These are phyloP conservation scores for Cavia aperea DNA, from an alignment of 2,113 vertebrate genomes.

Conservation along the genomic window DNA sequence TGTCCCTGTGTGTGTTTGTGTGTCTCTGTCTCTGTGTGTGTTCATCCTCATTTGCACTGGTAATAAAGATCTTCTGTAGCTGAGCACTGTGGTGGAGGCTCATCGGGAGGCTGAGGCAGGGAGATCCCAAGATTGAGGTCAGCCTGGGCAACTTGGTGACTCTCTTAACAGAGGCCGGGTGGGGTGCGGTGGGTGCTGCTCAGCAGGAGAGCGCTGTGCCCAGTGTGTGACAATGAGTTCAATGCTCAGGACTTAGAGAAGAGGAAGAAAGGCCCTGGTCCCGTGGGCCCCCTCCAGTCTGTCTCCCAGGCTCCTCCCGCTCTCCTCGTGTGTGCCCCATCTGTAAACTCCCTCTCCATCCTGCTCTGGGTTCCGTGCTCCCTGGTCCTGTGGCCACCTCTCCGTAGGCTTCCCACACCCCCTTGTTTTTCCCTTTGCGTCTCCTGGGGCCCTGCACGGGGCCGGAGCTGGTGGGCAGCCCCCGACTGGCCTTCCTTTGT, in stretches of 20 bases:
- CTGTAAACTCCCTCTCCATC: not conserved
- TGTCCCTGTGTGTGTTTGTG: not conserved
- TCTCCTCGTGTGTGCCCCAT: not conserved
- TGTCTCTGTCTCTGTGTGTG: not conserved
- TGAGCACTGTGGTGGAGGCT: not conserved
- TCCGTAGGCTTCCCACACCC: not conserved
- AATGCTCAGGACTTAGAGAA: not conserved
- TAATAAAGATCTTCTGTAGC: not conserved
- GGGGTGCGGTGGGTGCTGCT: not conserved
- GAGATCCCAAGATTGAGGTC: not conserved
- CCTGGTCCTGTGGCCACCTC: too few relatives aligned
- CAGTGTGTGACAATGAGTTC: not conserved
- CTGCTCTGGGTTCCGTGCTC: not conserved
- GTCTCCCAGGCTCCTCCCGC: too few relatives aligned
- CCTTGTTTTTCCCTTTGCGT: not conserved
- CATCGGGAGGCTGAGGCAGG: not conserved
- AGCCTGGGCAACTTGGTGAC: not conserved
- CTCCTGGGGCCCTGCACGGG: accelerated
- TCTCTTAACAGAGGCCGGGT: not conserved
- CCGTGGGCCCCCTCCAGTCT: not conserved
- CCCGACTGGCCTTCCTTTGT: not conserved
- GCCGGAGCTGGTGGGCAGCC: not conserved
- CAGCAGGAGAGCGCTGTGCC: not conserved
- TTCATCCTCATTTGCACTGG: accelerated
- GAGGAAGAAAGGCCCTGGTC: not conserved